phyloP scores from a whole-genome alignment of 2,113 vertebrate species.

The Nipponia nippon region DNA sequence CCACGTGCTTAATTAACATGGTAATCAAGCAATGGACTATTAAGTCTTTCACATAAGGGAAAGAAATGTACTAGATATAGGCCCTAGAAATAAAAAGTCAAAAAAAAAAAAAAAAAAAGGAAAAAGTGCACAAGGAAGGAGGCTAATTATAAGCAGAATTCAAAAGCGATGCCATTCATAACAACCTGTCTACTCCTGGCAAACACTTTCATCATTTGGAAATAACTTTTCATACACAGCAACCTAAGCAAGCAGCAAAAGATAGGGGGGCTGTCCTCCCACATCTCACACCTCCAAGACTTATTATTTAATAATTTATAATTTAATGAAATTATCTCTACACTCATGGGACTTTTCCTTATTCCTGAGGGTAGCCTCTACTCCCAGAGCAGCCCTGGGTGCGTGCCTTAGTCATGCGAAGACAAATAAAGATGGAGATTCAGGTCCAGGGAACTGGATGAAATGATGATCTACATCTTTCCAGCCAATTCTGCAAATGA shows the following conservation, averaged over 20 bases:
- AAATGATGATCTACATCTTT: not conserved
- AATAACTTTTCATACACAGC: not conserved
- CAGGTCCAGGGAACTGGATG: not conserved
- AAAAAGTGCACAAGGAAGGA: not conserved
- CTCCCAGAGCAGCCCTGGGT: not conserved
- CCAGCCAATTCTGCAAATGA: not conserved
- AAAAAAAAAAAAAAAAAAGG: not conserved
- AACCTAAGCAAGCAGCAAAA: not conserved
- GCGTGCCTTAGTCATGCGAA: not conserved
- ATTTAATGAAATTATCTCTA: conserved; percentile 22
- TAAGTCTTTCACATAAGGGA: not conserved
- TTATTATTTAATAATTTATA: too few relatives aligned
- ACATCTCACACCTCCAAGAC: not conserved
- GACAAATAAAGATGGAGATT: not conserved
- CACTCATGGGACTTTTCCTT: not conserved
- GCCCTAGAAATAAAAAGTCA: not conserved
- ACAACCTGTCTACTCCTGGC: not conserved
- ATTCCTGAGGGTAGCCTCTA: not conserved
- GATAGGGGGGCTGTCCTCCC: not conserved
- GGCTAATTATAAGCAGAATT: conserved; percentile 27
- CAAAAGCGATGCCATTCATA: not conserved
- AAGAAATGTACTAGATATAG: not conserved
- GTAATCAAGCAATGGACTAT: conserved; percentile 31
- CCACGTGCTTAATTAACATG: conserved; percentile 17
- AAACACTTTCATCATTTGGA: conserved; percentile 28